These are phyloP conservation scores for Stichodactyla mertensii DNA, from an alignment of 64 coral and sea anemone genomes.

Conservation along the genomic window DNA sequence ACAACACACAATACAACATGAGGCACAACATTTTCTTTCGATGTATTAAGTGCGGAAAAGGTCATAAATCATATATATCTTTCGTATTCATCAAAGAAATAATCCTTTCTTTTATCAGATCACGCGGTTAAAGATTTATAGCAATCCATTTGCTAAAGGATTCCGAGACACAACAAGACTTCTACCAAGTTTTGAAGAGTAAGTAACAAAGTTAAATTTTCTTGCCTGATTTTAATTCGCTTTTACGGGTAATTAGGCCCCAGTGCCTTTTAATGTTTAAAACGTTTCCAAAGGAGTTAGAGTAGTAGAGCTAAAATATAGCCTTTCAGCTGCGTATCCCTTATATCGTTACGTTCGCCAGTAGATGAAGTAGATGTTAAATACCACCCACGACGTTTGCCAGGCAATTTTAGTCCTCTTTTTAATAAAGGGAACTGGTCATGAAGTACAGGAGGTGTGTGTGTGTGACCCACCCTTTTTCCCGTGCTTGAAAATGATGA, in stretches of 20 bases:
- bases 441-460: too few species aligned
- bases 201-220: neutral
- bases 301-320: neutral
- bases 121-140: constrained; percentile 94
- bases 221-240: too few species aligned
- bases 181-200: constrained; percentile 33
- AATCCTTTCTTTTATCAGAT: constrained; percentile 45
- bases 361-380: neutral
- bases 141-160: constrained; percentile 93
- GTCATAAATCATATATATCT: neutral
- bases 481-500: too few species aligned
- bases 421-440: too few species aligned
- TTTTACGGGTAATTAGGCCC: too few species aligned
- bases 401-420: too few species aligned
- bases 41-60: neutral
- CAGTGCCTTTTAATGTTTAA: too few species aligned
- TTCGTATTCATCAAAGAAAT: neutral
- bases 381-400: too few species aligned
- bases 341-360: neutral
- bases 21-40: too few species aligned
- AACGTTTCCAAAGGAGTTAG: neutral
- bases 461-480: too few species aligned
- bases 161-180: constrained; percentile 84
- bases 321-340: neutral
- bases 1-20: too few species aligned